Conservation (phyloP, 2,888 invertebrate species). For the Therioaphis trifolii region DNA sequence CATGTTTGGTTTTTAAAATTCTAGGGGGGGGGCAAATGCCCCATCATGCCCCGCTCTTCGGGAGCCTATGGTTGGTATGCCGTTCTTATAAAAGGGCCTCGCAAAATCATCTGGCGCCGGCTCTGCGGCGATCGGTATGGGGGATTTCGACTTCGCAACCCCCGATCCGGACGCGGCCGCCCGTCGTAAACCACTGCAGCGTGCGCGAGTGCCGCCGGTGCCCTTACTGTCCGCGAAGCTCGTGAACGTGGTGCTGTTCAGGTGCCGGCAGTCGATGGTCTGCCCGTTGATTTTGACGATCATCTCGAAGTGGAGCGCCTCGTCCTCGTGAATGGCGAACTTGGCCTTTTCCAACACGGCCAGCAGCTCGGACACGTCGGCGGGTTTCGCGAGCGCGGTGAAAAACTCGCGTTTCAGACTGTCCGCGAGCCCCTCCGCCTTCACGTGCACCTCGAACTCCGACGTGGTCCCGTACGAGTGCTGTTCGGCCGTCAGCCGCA, state of each 20-base stretch:
- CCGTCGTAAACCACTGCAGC: too few relatives aligned
- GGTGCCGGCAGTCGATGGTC: slow-evolving; percentile 74
- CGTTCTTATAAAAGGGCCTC: too few relatives aligned
- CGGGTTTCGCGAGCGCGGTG: not conserved
- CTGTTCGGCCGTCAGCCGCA: slow-evolving; percentile 72
- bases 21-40: too few relatives aligned
- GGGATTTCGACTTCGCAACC: too few relatives aligned
- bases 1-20: too few relatives aligned
- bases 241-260: slow-evolving; percentile 76
- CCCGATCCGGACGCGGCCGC: too few relatives aligned
- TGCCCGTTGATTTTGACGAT: slow-evolving; percentile 66
- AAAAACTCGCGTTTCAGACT: slow-evolving; percentile 3
- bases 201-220: too few relatives aligned
- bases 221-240: too few relatives aligned
- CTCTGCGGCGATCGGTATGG: too few relatives aligned
- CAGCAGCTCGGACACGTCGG: not conserved
- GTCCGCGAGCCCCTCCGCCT: slow-evolving; percentile 38
- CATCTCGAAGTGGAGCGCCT: slow-evolving; percentile 66
- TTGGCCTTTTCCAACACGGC: slow-evolving; percentile 64
- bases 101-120: too few relatives aligned
- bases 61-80: too few relatives aligned
- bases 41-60: too few relatives aligned
- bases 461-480: slow-evolving; percentile 72
- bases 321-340: slow-evolving; percentile 64
- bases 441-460: slow-evolving; percentile 46